Base-by-base conservation (phyloP, 2,113 vertebrate species). In the Mystacornis crossleyi region DNA sequence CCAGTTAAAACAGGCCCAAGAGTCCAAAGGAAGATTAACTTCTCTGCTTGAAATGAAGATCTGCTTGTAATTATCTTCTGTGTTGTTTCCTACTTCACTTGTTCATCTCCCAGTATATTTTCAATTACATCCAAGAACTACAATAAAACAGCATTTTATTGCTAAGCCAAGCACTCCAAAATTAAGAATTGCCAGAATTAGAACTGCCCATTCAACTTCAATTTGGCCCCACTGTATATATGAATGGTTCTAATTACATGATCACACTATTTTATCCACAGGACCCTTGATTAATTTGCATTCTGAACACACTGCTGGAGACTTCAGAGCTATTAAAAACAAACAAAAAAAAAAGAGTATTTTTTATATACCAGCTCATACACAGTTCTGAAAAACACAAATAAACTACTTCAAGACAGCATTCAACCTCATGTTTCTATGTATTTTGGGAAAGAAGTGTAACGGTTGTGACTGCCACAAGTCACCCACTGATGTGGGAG, bases 1-100 rank as follows among this genome's bases (percentile, higher is more conserved):
- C 69, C 91, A 72, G 77, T 84, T 95, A 91, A 89, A 93, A 79
- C 53, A 87, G 89, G 23, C 93, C 81, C 93, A 72, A 75, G 91
- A 93, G 93, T 83, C 91, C 86, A 87, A 89, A 94, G 93, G 80
- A 95, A 95, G 93, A 95, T 96, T 96, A 93, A 95, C 89, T 95
- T 94, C 95, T 72, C 91, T 75, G 89, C 89, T 89, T 94, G 93
- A 95, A 96, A 82, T 61, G 40, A 93, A 93, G 91, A 96, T 96
- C 94, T 96, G 94, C 81, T 93, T 87, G 62, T 93, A 96, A 96
- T 96, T 97, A 94, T 95, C 84, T 82, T 69, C 86, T 74, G 73
- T 16, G 92, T 79, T 95, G 69, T 84, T 94, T 89, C 91, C 65
- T 75, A 89, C 89, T 94, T 95, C 78, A 93, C 84, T 96, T 94